phyloP scores from a whole-genome alignment of 2,113 vertebrate species.

The Corythoichthys haematopterus region DNA sequence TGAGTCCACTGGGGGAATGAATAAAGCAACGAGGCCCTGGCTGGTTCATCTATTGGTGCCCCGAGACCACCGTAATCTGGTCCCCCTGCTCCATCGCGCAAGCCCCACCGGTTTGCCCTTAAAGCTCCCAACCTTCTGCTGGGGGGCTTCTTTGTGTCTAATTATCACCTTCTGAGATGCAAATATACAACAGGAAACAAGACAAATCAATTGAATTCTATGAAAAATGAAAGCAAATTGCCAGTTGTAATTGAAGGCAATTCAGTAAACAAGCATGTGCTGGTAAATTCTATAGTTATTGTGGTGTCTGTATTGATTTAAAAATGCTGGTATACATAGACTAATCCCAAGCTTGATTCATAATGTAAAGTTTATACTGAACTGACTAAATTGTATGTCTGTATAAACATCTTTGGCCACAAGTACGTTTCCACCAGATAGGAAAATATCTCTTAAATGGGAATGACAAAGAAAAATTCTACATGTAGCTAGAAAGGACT shows the following conservation, averaged over 20 bases:
- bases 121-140: slow-evolving; percentile 48
- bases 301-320: neutral
- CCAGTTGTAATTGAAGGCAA: slow-evolving; percentile 22
- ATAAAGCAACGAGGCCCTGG: slow-evolving; percentile 76
- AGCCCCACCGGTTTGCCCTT: slow-evolving; percentile 46
- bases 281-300: neutral
- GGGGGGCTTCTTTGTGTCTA: slow-evolving; percentile 58
- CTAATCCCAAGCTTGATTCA: too few relatives aligned
- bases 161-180: slow-evolving; percentile 67
- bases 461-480: too few relatives aligned
- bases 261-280: slow-evolving; percentile 1
- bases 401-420: too few relatives aligned
- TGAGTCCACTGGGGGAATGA: slow-evolving; percentile 64
- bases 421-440: too few relatives aligned
- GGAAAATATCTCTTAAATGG: too few relatives aligned
- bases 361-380: too few relatives aligned
- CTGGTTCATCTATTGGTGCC: slow-evolving; percentile 84
- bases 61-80: slow-evolving; percentile 81
- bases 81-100: slow-evolving; percentile 48
- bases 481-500: neutral
- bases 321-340: neutral
- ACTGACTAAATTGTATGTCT: too few relatives aligned
- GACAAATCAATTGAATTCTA: slow-evolving; percentile 15
- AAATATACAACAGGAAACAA: slow-evolving; percentile 22
- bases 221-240: slow-evolving; percentile 23